These are phyloP conservation scores for Porites rus DNA, from an alignment of 92 coral and sea anemone genomes.

Conservation along the genomic window DNA sequence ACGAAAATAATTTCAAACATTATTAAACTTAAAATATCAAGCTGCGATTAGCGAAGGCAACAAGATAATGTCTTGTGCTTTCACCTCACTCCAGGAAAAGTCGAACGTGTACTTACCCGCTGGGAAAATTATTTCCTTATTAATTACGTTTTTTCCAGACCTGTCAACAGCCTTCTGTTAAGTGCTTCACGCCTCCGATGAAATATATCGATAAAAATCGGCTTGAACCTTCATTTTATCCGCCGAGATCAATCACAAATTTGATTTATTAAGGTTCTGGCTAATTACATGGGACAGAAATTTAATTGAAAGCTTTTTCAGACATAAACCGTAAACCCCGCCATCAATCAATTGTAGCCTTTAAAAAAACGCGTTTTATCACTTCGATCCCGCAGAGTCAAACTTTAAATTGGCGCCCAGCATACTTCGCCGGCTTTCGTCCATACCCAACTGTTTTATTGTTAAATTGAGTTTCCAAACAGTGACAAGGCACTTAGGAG, in stretches of 20 bases:
- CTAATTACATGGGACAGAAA: conserved; percentile 15
- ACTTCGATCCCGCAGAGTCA: conserved; percentile 32
- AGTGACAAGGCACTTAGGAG: conserved; percentile 30
- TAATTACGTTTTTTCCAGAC: conserved; percentile 59
- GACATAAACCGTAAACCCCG: background rate
- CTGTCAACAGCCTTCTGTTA: conserved; percentile 24
- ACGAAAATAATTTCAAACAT: conserved; percentile 69
- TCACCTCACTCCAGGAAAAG: conserved; percentile 50
- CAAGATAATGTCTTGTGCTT: conserved; percentile 75
- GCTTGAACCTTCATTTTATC: background rate
- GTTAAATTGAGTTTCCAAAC: conserved; percentile 14
- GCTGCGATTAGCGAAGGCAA: conserved; percentile 77
- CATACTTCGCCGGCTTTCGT: conserved; percentile 6
- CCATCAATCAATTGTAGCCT: conserved; percentile 1
- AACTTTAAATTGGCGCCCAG: conserved; percentile 22
- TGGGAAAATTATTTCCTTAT: conserved; percentile 62
- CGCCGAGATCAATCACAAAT: background rate
- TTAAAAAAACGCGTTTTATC: background rate
- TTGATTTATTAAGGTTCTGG: background rate
- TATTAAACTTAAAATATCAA: conserved; percentile 80
- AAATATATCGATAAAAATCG: conserved; percentile 9
- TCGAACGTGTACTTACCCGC: conserved; percentile 48
- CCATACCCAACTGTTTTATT: conserved; percentile 36
- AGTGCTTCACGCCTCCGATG: conserved; percentile 36
- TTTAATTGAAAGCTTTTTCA: conserved; percentile 9